Evolutionary conservation across 2,888 invertebrate genomes (phyloP).

Genomic region (Lycia hirtaria): DNA sequence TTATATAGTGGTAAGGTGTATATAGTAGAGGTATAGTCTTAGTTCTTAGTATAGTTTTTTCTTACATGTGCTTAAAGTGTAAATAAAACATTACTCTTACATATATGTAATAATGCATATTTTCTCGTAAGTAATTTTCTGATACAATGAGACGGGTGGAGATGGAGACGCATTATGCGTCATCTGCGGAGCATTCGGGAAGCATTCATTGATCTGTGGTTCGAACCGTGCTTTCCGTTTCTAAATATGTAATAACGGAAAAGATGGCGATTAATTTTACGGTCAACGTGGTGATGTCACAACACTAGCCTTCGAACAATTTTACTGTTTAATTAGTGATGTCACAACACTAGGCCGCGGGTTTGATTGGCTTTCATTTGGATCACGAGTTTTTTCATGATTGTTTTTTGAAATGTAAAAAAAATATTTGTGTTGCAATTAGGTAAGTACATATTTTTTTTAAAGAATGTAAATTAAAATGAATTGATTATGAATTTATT

Average conservation of each 20-base stretch:
- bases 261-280: constrained; percentile 34
- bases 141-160: not conserved
- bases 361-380: constrained; percentile 34
- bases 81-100: too few relatives aligned
- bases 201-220: constrained; percentile 7
- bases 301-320: constrained; percentile 33
- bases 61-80: too few relatives aligned
- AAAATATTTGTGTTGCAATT: constrained; percentile 1
- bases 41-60: too few relatives aligned
- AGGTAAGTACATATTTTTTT: not conserved
- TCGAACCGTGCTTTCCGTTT: constrained; percentile 27
- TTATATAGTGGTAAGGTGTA: too few relatives aligned
- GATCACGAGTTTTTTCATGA: constrained; percentile 16
- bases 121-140: too few relatives aligned
- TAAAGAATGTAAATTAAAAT: not conserved
- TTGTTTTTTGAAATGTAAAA: not conserved
- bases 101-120: too few relatives aligned
- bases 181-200: not conserved
- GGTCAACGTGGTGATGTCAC: constrained; percentile 33
- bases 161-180: not conserved
- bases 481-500: not conserved
- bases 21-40: too few relatives aligned
- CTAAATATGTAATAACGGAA: constrained; percentile 42
- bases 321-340: constrained; percentile 32
- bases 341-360: constrained; percentile 32